Base-by-base conservation (phyloP, 1,140 invertebrate genomes). In the Caenorhabditis latens region DNA sequence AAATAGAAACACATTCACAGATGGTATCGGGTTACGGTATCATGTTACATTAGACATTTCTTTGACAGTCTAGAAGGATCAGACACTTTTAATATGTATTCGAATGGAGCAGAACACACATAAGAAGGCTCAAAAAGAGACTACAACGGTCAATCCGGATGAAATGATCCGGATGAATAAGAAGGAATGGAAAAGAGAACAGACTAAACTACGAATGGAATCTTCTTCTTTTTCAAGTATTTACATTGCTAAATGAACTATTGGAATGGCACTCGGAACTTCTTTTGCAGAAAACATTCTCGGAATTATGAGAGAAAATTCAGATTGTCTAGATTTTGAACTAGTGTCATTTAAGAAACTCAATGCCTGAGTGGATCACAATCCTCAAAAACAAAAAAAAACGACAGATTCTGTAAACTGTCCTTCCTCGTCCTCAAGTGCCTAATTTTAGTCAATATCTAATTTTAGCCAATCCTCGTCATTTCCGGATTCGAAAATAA, bases 1-100 rank as follows among this genome's bases (percentile, higher is more conserved):
- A 53, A 53, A 53, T n/a, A n/a, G 71, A 79, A 79, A 79, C 71
- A 79, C 46, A 50, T 79, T 71, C 46, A 19, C 71, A 43, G 21
- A 79, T 19, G n/a, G 71, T 79, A n/a, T 79, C 46, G n/a, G n/a
- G 53, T 79, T 79, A 79, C 71, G 71, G 71, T 79, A 24, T 79
- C 71, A 50, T 24, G n/a, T 79, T 79, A 79, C 46, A 13, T 14
- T 11, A 50, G 71, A 43, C 21, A 63, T 9, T 7, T 32, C 8
- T 32, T 63, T 32, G 65, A 79, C 71, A 43, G 71, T 79, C 71
- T 79, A 79, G 43, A 50, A 79, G 46, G 71, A 50, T 79, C 7
- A 71, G 7, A 71, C 5, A 71, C 32, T 40, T 43, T 71, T 43
- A 24, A 71, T 19, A 71, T 32, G 13, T 21, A 46, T 43, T 43